These are phyloP conservation scores for Oscheius sp. DNA, from an alignment of 2,888 invertebrate genomes.

Conservation along the genomic window DNA sequence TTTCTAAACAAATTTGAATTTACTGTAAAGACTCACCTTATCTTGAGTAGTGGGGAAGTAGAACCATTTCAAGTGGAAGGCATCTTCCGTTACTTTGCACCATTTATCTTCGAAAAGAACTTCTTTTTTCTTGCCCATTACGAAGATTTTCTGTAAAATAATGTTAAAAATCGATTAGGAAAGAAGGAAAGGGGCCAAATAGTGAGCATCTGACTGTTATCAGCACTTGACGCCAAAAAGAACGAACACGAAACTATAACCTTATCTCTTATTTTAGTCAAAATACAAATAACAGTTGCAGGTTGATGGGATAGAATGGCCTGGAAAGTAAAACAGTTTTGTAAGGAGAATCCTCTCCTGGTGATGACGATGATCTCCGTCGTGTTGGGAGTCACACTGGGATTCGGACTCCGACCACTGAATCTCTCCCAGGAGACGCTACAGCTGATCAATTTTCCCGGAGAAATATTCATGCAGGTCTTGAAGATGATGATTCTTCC, in stretches of 20 bases:
- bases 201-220: slow-evolving; percentile 11
- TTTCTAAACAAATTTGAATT: slow-evolving; percentile 1
- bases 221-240: slow-evolving; percentile 10
- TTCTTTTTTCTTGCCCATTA: not conserved
- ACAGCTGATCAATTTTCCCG: slow-evolving; percentile 85
- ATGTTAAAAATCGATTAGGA: not conserved
- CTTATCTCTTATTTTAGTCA: not conserved
- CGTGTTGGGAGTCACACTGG: slow-evolving; percentile 52
- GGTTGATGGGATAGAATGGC: slow-evolving; percentile 18
- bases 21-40: not conserved
- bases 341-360: slow-evolving; percentile 53
- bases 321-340: slow-evolving; percentile 37
- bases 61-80: not conserved
- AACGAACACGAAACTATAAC: not conserved
- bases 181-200: not conserved
- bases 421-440: slow-evolving; percentile 77
- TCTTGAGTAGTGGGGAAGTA: slow-evolving; percentile 1
- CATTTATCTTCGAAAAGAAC: slow-evolving; percentile 24
- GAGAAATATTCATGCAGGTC: slow-evolving; percentile 89
- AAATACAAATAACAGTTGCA: not conserved
- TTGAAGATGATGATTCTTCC: slow-evolving; percentile 90
- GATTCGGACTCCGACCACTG: slow-evolving; percentile 76
- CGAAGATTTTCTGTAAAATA: not conserved
- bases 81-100: not conserved
- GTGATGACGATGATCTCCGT: slow-evolving; percentile 59